Percentiles rank a stretch among this genome's conserved stretches.
Conservation (phyloP, 2,113 vertebrate species). For the Pseudorhombus dupliciocellatus region DNA sequence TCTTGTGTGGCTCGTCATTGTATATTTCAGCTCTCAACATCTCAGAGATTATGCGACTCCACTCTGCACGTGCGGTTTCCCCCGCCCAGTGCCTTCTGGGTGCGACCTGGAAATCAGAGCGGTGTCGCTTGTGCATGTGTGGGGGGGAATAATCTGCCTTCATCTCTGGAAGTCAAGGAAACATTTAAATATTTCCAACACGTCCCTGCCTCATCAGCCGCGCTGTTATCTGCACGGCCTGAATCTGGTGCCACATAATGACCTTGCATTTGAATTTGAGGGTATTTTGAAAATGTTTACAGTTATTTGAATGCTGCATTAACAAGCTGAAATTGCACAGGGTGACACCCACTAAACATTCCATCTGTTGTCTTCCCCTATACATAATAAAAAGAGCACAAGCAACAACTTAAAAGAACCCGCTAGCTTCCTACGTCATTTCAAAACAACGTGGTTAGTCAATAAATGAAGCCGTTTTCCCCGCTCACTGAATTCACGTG, state of each 20-base stretch:
- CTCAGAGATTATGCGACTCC: constrained; percentile 28
- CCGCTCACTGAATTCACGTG: constrained; percentile 21
- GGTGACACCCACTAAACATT: constrained; percentile 6
- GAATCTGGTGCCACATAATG: constrained; percentile 4
- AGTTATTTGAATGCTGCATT: constrained; percentile 12
- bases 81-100: constrained; percentile 1
- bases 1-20: constrained; percentile 12
- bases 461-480: constrained; percentile 27
- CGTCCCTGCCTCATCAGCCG: constrained; percentile 36
- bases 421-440: not conserved
- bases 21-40: not conserved
- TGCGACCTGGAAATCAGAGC: constrained; percentile 6
- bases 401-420: not conserved
- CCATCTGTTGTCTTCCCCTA: constrained; percentile 14
- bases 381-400: constrained; percentile 24
- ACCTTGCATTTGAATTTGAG: not conserved
- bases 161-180: constrained; percentile 3
- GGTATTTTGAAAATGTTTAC: not conserved
- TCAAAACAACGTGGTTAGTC: constrained; percentile 22
- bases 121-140: not conserved
- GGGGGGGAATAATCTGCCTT: constrained; percentile 9
- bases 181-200: not conserved
- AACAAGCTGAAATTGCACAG: constrained; percentile 2
- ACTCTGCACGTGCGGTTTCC: constrained; percentile 34
- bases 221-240: constrained; percentile 18